These are phyloP conservation scores for Sebastes trivittatus DNA, from an alignment of 2,797 vertebrate genomes.

Conservation along the genomic window DNA sequence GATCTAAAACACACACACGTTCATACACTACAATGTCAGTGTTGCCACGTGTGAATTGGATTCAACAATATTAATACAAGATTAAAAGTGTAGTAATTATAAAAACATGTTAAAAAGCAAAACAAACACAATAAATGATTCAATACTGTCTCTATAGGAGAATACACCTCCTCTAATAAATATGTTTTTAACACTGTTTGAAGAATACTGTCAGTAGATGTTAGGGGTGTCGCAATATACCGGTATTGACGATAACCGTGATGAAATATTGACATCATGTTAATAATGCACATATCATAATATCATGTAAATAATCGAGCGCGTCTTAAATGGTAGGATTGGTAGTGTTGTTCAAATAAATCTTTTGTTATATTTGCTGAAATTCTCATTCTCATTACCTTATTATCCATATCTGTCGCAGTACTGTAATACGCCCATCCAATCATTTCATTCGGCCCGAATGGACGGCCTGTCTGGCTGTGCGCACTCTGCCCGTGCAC, in stretches of 20 bases:
- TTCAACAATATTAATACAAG: not conserved
- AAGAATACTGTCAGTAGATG: constrained; percentile 3
- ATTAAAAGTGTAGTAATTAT: not conserved
- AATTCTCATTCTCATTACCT: too few relatives aligned
- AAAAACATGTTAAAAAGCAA: not conserved
- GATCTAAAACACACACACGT: not conserved
- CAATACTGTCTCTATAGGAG: not conserved
- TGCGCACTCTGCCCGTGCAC: too few relatives aligned
- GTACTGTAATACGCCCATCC: too few relatives aligned
- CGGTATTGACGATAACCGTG: not conserved
- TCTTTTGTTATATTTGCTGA: too few relatives aligned
- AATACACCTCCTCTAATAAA: not conserved
- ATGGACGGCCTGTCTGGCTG: too few relatives aligned
- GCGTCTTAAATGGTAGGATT: too few relatives aligned
- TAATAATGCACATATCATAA: not conserved
- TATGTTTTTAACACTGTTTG: constrained; percentile 11
- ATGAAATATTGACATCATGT: not conserved
- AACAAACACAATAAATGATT: not conserved
- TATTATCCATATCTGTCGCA: too few relatives aligned
- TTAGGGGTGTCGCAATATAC: not conserved
- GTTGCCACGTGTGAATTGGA: not conserved
- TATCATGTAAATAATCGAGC: not conserved
- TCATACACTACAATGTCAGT: not conserved
- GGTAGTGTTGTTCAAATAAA: too few relatives aligned
- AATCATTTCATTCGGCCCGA: too few relatives aligned